These are phyloP conservation scores for Drosophila neotestacea DNA, from an alignment of 2,888 invertebrate species.

Conservation along the genomic window DNA sequence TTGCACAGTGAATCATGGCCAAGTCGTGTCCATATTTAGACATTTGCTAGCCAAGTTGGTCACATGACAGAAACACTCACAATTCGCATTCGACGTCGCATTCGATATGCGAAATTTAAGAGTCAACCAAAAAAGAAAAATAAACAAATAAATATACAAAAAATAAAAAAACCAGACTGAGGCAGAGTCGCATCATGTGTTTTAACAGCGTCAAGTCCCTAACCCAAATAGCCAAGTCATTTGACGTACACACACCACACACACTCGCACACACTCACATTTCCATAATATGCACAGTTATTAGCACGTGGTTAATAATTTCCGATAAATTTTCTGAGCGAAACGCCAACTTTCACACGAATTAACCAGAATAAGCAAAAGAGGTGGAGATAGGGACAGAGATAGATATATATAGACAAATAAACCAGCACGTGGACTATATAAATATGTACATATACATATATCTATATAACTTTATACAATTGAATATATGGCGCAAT, in stretches of 20 bases:
- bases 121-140: slow-evolving; percentile 23
- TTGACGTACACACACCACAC: slow-evolving; percentile 35
- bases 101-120: slow-evolving; percentile 54
- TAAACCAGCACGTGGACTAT: slow-evolving; percentile 41
- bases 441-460: slow-evolving; percentile 12
- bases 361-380: slow-evolving; percentile 15
- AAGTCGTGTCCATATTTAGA: slow-evolving; percentile 68
- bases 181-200: slow-evolving; percentile 56
- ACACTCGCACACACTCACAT: slow-evolving; percentile 7
- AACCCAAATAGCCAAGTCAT: slow-evolving; percentile 72
- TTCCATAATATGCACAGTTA: slow-evolving; percentile 40
- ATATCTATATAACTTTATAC: slow-evolving; percentile 34
- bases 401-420: slow-evolving; percentile 1
- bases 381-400: background rate
- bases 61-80: slow-evolving; percentile 58
- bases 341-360: slow-evolving; percentile 55
- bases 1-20: slow-evolving; percentile 59
- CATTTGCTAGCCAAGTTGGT: slow-evolving; percentile 71
- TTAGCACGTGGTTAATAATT: slow-evolving; percentile 75
- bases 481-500: slow-evolving; percentile 44
- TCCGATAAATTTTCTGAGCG: slow-evolving; percentile 44
- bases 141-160: slow-evolving; percentile 13
- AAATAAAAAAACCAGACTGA: slow-evolving; percentile 24
- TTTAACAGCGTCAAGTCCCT: slow-evolving; percentile 49
- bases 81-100: slow-evolving; percentile 4